Conservation (phyloP, 1,140 invertebrate species). For the Oscheius sp. region DNA sequence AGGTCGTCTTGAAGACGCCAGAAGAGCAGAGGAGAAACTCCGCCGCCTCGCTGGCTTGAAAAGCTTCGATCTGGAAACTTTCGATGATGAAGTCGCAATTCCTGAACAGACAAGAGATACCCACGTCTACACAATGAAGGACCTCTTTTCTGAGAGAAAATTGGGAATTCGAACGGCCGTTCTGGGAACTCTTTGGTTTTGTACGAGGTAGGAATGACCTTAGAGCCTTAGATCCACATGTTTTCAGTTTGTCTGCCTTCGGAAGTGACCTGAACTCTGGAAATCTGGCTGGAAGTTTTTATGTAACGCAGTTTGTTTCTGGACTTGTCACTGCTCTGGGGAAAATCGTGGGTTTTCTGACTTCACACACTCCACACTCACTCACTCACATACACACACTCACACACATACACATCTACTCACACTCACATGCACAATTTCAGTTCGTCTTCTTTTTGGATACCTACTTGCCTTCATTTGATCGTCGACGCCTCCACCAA, state of each 20-base stretch:
- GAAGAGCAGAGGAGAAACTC: conserved; percentile 1
- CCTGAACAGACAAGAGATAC: conserved; percentile 12
- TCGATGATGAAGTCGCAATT: neutral
- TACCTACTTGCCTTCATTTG: conserved; percentile 1
- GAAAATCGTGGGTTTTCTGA: conserved; percentile 6
- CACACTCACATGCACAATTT: neutral
- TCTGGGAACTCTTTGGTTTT: conserved; percentile 26
- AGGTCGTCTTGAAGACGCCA: neutral
- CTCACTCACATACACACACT: neutral
- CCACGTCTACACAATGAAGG: conserved; percentile 23
- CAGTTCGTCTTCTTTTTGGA: conserved; percentile 29
- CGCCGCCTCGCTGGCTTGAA: neutral
- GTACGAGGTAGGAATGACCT: neutral
- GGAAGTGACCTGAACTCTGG: conserved; percentile 27
- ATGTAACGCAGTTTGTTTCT: conserved; percentile 25
- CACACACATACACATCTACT: neutral
- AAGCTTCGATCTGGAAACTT: neutral
- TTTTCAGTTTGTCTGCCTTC: conserved; percentile 21
- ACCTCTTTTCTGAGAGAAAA: conserved; percentile 9
- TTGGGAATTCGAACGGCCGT: conserved; percentile 19
- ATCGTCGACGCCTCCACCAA: conserved; percentile 23
- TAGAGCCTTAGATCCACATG: neutral
- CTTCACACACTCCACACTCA: neutral
- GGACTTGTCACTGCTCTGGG: conserved; percentile 7
- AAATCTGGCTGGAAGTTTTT: conserved; percentile 25